Conservation (phyloP, 23 tunicate species). For the Halocynthia roretzi region DNA sequence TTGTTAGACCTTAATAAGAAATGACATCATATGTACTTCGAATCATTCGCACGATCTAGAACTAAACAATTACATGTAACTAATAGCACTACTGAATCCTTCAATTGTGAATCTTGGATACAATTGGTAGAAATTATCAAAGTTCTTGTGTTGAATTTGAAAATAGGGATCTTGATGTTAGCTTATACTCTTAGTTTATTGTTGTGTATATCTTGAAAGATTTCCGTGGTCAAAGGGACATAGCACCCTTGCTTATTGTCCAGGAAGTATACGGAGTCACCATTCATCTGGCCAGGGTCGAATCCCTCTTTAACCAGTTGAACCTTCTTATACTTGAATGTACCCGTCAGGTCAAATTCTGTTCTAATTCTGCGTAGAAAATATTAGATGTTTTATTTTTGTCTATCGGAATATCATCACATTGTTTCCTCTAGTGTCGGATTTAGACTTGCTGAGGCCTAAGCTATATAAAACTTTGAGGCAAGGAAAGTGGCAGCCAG, state of each 20-base stretch:
- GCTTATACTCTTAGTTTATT: constrained; percentile 7
- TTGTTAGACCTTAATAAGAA: no score
- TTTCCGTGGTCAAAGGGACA: constrained; percentile 30
- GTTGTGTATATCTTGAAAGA: neutral
- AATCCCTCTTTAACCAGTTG: constrained; percentile 57
- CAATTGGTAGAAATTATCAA: no score
- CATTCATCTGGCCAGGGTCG: constrained; percentile 21
- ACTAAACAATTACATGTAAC: no score
- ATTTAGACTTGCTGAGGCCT: no score
- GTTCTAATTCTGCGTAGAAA: constrained; percentile 28
- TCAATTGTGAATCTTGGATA: no score
- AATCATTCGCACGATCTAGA: no score
- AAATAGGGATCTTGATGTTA: no score
- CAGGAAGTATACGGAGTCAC: constrained; percentile 45
- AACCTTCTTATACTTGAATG: constrained; percentile 69
- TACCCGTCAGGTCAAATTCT: constrained; percentile 77
- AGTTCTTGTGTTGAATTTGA: no score
- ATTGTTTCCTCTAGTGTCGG: neutral
- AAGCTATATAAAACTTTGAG: no score
- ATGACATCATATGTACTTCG: no score
- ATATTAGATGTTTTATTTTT: neutral
- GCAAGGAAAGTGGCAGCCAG: no score
- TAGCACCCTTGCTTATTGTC: constrained; percentile 37
- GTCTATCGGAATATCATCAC: neutral
- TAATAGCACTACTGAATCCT: no score